phyloP scores from a whole-genome alignment of 2,113 vertebrate species.

The Melanostigma gelatinosum region DNA sequence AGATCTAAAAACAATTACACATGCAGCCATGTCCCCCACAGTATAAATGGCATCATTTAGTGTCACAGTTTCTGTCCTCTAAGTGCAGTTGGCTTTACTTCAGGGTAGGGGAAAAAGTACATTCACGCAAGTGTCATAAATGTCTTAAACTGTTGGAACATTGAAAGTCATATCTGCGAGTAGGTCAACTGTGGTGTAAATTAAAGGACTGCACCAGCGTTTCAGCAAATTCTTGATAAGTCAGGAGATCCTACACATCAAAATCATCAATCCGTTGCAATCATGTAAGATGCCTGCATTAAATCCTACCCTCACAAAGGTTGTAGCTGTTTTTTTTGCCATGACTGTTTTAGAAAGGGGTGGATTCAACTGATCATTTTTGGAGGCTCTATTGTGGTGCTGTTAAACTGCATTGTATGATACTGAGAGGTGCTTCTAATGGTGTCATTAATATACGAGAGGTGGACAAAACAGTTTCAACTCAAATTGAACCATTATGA shows the following conservation, averaged over 20 bases:
- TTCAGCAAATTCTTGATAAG: background rate
- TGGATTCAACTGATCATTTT: slow-evolving; percentile 17
- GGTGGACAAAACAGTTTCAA: background rate
- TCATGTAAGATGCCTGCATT: background rate
- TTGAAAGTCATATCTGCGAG: background rate
- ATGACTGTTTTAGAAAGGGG: background rate
- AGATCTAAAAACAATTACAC: slow-evolving; percentile 11
- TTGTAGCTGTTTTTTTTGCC: background rate
- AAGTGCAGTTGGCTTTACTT: background rate
- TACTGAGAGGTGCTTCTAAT: background rate
- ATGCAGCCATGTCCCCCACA: slow-evolving; percentile 4
- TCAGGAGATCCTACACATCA: slow-evolving; percentile 1
- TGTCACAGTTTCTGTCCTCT: background rate
- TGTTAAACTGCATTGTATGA: background rate
- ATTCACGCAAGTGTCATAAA: background rate
- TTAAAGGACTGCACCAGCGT: background rate
- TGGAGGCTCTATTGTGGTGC: background rate
- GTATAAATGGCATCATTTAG: background rate
- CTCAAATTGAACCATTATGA: background rate
- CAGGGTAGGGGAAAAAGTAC: background rate
- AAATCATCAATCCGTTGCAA: slow-evolving; percentile 1
- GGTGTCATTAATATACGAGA: background rate
- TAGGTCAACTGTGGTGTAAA: background rate
- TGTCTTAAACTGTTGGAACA: background rate
- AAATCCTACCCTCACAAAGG: background rate